Conservation (phyloP, 2,888 invertebrate species). For the Lottia scabra region DNA sequence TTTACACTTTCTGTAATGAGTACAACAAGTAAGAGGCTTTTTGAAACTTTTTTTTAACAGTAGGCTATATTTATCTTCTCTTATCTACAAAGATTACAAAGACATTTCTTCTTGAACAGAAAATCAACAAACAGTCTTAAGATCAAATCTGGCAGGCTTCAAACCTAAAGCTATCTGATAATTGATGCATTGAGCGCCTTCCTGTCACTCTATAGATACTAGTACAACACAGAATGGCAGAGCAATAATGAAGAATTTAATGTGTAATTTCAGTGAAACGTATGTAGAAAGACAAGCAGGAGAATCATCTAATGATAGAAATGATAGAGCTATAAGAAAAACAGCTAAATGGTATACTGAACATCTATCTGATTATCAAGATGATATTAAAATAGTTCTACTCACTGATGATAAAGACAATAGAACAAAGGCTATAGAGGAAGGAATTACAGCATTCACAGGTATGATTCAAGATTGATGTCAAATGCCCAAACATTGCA, state of each 20-base stretch:
- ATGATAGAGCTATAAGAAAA: constrained; percentile 88
- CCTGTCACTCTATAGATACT: too few species aligned
- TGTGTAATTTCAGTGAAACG: constrained; percentile 78
- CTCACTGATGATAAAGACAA: constrained; percentile 88
- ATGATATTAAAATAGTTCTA: constrained; percentile 77
- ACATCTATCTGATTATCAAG: constrained; percentile 73
- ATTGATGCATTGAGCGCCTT: too few species aligned
- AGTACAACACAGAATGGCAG: too few species aligned
- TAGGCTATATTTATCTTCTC: too few species aligned
- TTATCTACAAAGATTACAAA: too few species aligned
- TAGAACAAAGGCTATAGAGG: constrained; percentile 78
- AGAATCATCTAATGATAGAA: constrained; percentile 89
- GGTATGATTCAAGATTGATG: constrained; percentile 71
- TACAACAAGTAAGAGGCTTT: constrained; percentile 83
- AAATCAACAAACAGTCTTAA: too few species aligned
- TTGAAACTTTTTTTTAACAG: too few species aligned
- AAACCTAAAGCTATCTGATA: too few species aligned
- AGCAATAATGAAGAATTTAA: too few species aligned
- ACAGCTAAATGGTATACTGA: constrained; percentile 86
- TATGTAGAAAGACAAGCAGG: constrained; percentile 85
- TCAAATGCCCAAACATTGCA: too few species aligned
- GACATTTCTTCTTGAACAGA: too few species aligned
- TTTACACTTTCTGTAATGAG: constrained; percentile 95
- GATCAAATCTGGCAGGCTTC: too few species aligned
- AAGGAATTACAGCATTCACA: constrained; percentile 79